These are phyloP conservation scores for Serilophus lunatus DNA, from an alignment of 2,113 vertebrate genomes.

Conservation along the genomic window DNA sequence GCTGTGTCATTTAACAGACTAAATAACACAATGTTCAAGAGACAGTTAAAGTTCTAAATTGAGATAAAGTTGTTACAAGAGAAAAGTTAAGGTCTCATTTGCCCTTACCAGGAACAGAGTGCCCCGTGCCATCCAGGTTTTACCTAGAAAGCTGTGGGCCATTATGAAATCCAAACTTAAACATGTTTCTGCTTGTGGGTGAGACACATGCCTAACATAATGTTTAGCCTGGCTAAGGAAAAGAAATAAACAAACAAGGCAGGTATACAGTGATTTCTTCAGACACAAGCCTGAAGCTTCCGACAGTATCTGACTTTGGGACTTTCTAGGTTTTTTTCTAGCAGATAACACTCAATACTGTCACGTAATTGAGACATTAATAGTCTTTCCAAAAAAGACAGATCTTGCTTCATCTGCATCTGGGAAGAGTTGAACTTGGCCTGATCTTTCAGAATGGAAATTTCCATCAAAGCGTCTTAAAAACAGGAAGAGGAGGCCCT, in stretches of 20 bases:
- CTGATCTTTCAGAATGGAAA: slow-evolving; percentile 13
- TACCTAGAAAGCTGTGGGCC: background rate
- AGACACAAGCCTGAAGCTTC: background rate
- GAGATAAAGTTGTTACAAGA: background rate
- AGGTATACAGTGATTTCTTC: background rate
- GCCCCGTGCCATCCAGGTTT: background rate
- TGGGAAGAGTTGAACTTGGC: background rate
- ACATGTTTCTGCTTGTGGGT: background rate
- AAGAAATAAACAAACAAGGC: background rate
- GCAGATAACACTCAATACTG: background rate
- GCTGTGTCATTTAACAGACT: background rate
- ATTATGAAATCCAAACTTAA: background rate
- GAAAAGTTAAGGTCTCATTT: background rate
- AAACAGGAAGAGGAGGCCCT: background rate
- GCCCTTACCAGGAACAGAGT: background rate
- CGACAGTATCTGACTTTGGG: background rate
- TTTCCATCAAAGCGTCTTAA: slow-evolving; percentile 14
- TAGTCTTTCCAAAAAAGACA: background rate
- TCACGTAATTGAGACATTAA: background rate
- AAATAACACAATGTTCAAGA: background rate
- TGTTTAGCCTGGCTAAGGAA: background rate
- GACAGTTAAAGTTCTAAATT: background rate
- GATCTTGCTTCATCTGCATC: background rate
- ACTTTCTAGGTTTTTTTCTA: background rate
- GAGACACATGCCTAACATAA: background rate